A percentile compares a stretch with the other conserved stretches of the same genome.
Evolutionary conservation across 1,140 invertebrate genomes (phyloP).

Genomic region (Antheraea pernyi): DNA sequence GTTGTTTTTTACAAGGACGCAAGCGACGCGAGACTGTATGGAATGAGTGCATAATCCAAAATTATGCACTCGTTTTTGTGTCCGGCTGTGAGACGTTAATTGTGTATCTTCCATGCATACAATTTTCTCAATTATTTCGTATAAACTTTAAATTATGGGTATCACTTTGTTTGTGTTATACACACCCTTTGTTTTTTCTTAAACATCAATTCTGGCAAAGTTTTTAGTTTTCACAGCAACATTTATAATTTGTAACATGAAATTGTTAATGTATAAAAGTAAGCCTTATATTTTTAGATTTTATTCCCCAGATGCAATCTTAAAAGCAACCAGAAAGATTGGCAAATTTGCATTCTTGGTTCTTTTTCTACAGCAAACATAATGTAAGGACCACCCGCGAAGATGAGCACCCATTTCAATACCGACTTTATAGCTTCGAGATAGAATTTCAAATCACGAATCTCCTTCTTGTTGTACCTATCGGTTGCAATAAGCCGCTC

Average conservation of each 20-base stretch:
- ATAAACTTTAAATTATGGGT: neutral
- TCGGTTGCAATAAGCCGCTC: constrained; percentile 45
- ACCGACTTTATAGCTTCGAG: constrained; percentile 60
- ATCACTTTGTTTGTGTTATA: neutral
- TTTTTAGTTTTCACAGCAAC: no score
- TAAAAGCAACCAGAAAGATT: constrained; percentile 44
- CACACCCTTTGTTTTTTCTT: neutral
- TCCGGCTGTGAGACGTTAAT: no score
- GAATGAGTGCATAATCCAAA: no score
- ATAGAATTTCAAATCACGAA: constrained; percentile 49
- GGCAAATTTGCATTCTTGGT: constrained; percentile 72
- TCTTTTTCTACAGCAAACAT: constrained; percentile 56
- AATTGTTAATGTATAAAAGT: no score
- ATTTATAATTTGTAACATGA: no score
- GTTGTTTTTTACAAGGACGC: no score
- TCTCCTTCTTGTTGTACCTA: constrained; percentile 29
- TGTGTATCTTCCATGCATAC: no score
- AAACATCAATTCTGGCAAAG: neutral
- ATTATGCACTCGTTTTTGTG: no score
- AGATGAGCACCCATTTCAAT: constrained; percentile 50
- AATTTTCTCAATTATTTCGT: constrained; percentile 39
- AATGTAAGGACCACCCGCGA: constrained; percentile 72
- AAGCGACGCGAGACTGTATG: no score
- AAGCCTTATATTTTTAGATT: neutral
- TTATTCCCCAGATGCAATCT: constrained; percentile 29